These are phyloP conservation scores for Lates japonicus DNA, from an alignment of 2,797 vertebrate species.

Conservation along the genomic window DNA sequence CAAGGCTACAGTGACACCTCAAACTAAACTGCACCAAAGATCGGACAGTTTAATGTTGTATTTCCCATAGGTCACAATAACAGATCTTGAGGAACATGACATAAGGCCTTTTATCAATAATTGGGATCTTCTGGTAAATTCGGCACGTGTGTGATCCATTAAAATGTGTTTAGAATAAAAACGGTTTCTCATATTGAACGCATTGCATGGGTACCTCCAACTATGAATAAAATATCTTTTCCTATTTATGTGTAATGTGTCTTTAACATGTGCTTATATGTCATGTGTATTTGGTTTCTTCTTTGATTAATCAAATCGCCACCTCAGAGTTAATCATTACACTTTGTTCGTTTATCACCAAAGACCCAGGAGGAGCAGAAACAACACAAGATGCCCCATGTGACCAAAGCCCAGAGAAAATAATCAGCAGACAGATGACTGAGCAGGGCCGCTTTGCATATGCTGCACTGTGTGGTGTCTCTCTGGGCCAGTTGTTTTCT, in stretches of 20 bases:
- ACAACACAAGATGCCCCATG: constrained; percentile 28
- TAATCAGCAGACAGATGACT: constrained; percentile 79
- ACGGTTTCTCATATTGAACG: neutral
- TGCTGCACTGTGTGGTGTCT: constrained; percentile 89
- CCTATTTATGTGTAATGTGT: neutral
- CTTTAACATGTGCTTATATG: neutral
- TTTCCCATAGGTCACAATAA: neutral
- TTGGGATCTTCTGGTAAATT: constrained; percentile 10
- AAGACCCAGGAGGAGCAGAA: constrained; percentile 66
- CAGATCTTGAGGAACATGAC: neutral
- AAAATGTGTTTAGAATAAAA: constrained; percentile 6
- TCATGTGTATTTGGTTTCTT: neutral
- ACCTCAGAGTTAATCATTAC: constrained; percentile 61
- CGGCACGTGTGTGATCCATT: neutral
- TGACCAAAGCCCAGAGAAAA: constrained; percentile 43
- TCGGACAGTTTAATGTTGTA: neutral
- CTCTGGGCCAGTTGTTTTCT: constrained; percentile 89
- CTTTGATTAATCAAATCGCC: neutral
- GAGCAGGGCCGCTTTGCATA: constrained; percentile 92
- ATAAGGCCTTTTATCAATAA: neutral
- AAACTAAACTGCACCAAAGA: neutral
- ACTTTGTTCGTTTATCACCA: constrained; percentile 28
- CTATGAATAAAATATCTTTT: neutral
- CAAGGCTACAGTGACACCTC: neutral
- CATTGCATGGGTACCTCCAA: neutral